Conservation (phyloP, 2,888 invertebrate genomes). For the Scaptomyza flava region DNA sequence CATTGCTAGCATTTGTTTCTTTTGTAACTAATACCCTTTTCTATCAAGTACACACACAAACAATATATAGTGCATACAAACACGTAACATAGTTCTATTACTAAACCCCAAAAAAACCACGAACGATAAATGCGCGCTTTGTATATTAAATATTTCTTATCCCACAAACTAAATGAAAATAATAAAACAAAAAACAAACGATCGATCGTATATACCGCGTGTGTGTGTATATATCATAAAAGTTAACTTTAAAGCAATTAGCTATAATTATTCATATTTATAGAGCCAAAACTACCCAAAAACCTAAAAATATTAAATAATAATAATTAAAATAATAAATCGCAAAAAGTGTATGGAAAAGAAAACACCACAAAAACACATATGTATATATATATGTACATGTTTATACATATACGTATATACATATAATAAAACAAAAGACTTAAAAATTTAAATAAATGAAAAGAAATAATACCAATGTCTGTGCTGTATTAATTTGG, state of each 20-base stretch:
- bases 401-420: constrained; percentile 37
- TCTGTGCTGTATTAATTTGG: not conserved
- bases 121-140: constrained; percentile 36
- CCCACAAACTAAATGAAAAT: constrained; percentile 47
- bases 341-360: constrained; percentile 58
- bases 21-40: constrained; percentile 51
- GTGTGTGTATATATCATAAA: constrained; percentile 69
- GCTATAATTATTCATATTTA: constrained; percentile 78
- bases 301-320: constrained; percentile 70
- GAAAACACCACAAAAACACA: constrained; percentile 42
- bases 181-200: not conserved
- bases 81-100: constrained; percentile 36
- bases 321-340: constrained; percentile 48
- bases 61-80: not conserved
- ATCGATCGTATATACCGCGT: constrained; percentile 59
- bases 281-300: constrained; percentile 78
- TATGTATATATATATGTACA: constrained; percentile 14
- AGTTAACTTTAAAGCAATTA: constrained; percentile 79
- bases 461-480: constrained; percentile 76
- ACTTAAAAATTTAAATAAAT: constrained; percentile 80
- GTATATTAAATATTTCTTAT: constrained; percentile 50
- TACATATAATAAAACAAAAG: constrained; percentile 70
- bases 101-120: constrained; percentile 15
- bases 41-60: constrained; percentile 38
- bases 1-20: constrained; percentile 45